Base-by-base conservation (phyloP, 2,113 vertebrate species). In the Zosterops pallidus region DNA sequence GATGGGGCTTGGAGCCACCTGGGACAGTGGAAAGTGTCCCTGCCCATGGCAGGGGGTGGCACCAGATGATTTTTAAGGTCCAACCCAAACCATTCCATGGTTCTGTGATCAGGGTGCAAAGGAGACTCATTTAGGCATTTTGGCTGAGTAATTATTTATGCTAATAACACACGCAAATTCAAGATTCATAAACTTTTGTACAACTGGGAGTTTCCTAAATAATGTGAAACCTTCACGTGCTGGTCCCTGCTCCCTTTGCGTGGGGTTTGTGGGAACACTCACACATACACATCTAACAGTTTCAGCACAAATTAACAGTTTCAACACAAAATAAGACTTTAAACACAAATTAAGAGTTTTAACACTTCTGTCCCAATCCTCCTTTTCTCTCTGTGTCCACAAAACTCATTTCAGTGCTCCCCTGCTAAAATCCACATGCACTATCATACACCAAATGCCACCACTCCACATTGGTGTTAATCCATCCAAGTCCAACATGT, bases 381-480 rank as follows among this genome's bases (percentile, higher is more conserved):
- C 26, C 55, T 76, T 42, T 63, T 44, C 42, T 31, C 6, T 5
- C 29, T 5, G 33, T 20, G 16, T 6, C 3, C 15, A 0, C 6
- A 5, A 7, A 16, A 21, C 9, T 14, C 6, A 18, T 37, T 46
- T 28, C 41, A 50, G 59, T 3, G 33, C 53, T 50, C 17, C 35
- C 55, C 35, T 37, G 44, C 11, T 76, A 50, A 26, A 60, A 77
- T 26, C 13, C 62, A 12, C 50, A 0, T 0, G 22, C 22, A 55
- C 6, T 11, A 5, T 29, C 33, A 3, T 4, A 4, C 1, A 1
- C 14, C 50, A 39, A 44, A 56, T 18, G 9, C 21, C 26, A 59
- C 15, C 0, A 4, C 57, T 18, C 22, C 0, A 2, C 22, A 0
- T 2, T 1, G 0, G 0, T 2, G n/a, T n/a, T 60, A 46, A 12